A percentile compares a stretch with the other conserved stretches of the same genome.
Evolutionary conservation across 2,888 invertebrate genomes (phyloP).

Genomic region (Tricholauxania praeusta): DNA sequence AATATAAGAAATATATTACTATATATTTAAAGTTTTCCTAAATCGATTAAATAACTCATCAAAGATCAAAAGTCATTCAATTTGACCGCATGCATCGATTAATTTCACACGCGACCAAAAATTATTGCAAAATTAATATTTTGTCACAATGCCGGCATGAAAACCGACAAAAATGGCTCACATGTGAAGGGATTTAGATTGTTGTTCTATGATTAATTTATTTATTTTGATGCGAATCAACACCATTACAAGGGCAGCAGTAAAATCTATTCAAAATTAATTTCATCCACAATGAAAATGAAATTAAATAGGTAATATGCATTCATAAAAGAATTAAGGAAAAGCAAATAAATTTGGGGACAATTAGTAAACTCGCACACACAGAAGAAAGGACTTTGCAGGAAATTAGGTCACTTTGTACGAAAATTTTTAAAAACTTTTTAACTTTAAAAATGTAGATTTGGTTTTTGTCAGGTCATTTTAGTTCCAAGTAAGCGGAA

Average conservation of each 20-base stretch:
- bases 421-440: too few species aligned
- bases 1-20: too few species aligned
- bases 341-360: conserved; percentile 2
- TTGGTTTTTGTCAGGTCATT: too few species aligned
- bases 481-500: too few species aligned
- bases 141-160: background rate
- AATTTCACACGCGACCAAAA: conserved; percentile 27
- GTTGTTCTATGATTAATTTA: conserved; percentile 33
- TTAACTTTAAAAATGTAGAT: too few species aligned
- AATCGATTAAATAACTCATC: conserved; percentile 19
- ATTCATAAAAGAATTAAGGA: conserved; percentile 10
- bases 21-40: too few species aligned
- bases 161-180: conserved; percentile 7
- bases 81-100: conserved; percentile 23
- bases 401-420: too few species aligned
- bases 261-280: background rate
- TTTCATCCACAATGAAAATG: conserved; percentile 22
- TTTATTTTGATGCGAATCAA: conserved; percentile 13
- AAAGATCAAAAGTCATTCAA: conserved; percentile 23
- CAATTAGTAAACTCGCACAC: background rate
- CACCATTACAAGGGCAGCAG: conserved; percentile 8
- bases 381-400: background rate
- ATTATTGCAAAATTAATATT: conserved; percentile 12
- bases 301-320: conserved; percentile 20
- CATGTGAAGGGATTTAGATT: conserved; percentile 7